Base-by-base conservation (phyloP, 2,888 invertebrate genomes). In the Drosophila tripunctata region DNA sequence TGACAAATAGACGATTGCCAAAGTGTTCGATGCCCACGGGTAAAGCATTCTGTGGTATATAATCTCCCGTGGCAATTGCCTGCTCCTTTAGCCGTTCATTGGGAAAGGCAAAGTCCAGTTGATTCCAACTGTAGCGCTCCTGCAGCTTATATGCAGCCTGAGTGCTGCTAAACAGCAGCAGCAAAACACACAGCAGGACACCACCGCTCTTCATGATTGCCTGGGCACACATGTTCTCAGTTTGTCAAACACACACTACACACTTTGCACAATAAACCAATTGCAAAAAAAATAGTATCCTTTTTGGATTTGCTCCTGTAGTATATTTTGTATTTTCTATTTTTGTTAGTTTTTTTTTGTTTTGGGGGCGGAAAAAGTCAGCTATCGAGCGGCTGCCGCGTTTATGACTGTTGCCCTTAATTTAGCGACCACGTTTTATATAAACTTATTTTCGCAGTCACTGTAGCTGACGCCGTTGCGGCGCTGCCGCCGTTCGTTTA, bases 21-120 rank as follows among this genome's bases (percentile, higher is more conserved):
- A 95, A 96, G 62, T 96, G 92, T 90, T 97, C 96, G 22, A 97
- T 94, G 15, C 96, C 97, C 1, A 96, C 96, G 0, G 96, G 96
- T 1, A 96, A 92, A 50, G 94, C 95, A 88, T 96, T 96, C 87
- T 95, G 95, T 0, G 95, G 96, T 7, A 95, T 93, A 73, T 94
- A 94, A 43, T 94, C 93, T 4, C 94, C 94, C 0, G 93, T 93
- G 33, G 92, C 89, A 6, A 96, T 90, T 0, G 95, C 96, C 66
- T 94, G 92, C 71, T 94, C 93, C 81, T 94, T 93, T 6, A 93
- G 91, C 47, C 92, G 91, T 15, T 93, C 92, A 70, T 93, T 94
- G 1, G 95, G 95, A 90, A 94, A 96, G 33, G 94, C 94, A 91
- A 94, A 97, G 90, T 97, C 96, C 87, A 97, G 78, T 31, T 93